Evolutionary conservation across 92 coral and sea anemone genomes (phyloP).

Genomic region (Diadumene lineata): DNA sequence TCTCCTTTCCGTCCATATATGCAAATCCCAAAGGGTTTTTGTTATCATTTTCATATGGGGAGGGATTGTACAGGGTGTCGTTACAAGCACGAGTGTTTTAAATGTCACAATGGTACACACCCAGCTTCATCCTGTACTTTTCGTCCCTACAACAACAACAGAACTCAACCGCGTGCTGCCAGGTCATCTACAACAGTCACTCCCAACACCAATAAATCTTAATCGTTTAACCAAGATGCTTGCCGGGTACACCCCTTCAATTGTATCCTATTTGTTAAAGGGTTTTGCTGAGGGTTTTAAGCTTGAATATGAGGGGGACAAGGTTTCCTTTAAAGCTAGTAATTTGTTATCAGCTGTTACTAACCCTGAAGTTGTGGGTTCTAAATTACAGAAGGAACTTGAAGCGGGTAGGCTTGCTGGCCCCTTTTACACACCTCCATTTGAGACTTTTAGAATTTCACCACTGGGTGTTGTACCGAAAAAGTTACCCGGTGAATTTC

Average conservation of each 20-base stretch:
- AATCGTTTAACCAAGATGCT: constrained; percentile 12
- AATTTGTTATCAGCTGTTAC: constrained; percentile 31
- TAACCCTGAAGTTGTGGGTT: constrained; percentile 26
- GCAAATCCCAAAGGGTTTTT: constrained; percentile 33
- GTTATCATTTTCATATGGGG: constrained; percentile 32
- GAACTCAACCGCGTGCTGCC: neutral
- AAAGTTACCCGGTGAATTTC: constrained; percentile 33
- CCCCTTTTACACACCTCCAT: constrained; percentile 37
- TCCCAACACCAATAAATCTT: constrained; percentile 44
- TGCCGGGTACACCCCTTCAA: constrained; percentile 26
- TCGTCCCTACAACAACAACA: constrained; percentile 21
- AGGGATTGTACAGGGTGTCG: constrained; percentile 31
- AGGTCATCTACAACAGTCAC: constrained; percentile 9
- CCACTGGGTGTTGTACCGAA: constrained; percentile 46
- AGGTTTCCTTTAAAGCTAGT: constrained; percentile 4
- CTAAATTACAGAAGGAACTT: constrained; percentile 28
- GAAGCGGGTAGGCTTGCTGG: constrained; percentile 40
- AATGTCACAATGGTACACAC: constrained; percentile 41
- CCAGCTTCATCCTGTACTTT: constrained; percentile 33
- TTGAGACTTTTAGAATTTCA: constrained; percentile 33
- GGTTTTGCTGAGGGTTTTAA: constrained; percentile 57
- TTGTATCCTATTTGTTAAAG: constrained; percentile 13
- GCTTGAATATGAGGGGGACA: constrained; percentile 40
- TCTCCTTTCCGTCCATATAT: neutral
- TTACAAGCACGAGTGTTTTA: constrained; percentile 38